Conservation (phyloP, 2,113 vertebrate species). For the Columba janthina region DNA sequence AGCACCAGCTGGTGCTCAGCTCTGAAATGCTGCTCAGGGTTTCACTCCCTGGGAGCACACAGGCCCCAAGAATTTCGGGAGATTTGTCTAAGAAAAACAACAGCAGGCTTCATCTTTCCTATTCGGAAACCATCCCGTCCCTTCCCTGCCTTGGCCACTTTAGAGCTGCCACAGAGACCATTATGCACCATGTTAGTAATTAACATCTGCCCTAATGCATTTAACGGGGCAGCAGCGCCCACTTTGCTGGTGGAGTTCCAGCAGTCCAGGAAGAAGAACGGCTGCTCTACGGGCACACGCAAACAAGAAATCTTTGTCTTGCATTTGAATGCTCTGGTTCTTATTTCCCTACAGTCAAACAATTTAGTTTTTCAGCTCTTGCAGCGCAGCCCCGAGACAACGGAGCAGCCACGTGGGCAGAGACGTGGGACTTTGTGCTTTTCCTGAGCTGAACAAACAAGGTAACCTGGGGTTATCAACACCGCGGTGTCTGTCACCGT, state of each 20-base stretch:
- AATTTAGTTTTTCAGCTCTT: not conserved
- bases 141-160: not conserved
- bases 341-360: not conserved
- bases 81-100: not conserved
- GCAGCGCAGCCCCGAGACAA: not conserved
- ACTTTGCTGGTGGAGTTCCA: not conserved
- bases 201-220: not conserved
- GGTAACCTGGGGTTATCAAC: not conserved
- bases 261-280: not conserved
- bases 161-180: not conserved
- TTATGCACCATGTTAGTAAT: not conserved
- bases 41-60: not conserved
- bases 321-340: not conserved
- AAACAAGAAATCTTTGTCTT: not conserved
- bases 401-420: not conserved
- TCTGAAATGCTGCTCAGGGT: not conserved
- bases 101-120: not conserved
- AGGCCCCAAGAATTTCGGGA: not conserved
- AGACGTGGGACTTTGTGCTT: slow-evolving; percentile 9
- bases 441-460: slow-evolving; percentile 45
- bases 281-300: not conserved
- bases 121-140: not conserved
- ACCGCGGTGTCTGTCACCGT: not conserved
- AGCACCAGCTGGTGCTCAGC: not conserved
- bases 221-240: not conserved